Evolutionary conservation across 2,113 vertebrate species (phyloP), one percentile per base, ranked within the genome.

Genomic region (Sinocyclocheilus grahami): DNA sequence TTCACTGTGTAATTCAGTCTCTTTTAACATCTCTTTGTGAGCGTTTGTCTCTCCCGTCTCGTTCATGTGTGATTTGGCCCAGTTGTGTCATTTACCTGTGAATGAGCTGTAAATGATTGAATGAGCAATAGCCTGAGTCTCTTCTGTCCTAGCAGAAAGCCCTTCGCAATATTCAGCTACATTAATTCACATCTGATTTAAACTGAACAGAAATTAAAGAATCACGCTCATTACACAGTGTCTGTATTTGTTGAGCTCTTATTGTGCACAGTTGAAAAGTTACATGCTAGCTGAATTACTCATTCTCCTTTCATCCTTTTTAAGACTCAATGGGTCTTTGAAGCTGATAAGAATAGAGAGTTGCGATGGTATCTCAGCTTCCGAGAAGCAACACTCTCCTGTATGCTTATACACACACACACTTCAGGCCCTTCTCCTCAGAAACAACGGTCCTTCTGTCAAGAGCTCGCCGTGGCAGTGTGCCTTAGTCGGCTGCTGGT

Each of bases 371-470:
- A 62, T 53, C 62, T 87, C n/a, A 37, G 24, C 62, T 30, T 71
- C 51, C 9, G 46, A 4, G 67, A 75, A 7, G n/a, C 5, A 79
- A 27, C 37, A 67, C 58, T 55, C 77, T 30, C 24, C n/a, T 30
- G 18, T 9, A 30, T 55, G 58, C 86, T 37, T 63, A 82, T n/a
- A 30, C 67, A 63, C 88, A 79, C 88, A 79, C 42, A 74, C 77
- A 46, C 65, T 18, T 67, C 24, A 16, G 37, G 48, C 53, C 16
- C 30, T 62, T 82, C 33, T 51, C 9, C 8, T 37, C 65, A 10
- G 12, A 69, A 48, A 81, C 82, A 84, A 58, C 60, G 48, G 33
- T 82, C 60, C 82, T 82, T 89, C 65, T 85, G 85, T 86, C 33
- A 27, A 83, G 30, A 85, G 37, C 88, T 82, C 48, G 71, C 53